Evolutionary conservation across 2,113 vertebrate species (phyloP).

Genomic region (Cephalopterus ornatus): DNA sequence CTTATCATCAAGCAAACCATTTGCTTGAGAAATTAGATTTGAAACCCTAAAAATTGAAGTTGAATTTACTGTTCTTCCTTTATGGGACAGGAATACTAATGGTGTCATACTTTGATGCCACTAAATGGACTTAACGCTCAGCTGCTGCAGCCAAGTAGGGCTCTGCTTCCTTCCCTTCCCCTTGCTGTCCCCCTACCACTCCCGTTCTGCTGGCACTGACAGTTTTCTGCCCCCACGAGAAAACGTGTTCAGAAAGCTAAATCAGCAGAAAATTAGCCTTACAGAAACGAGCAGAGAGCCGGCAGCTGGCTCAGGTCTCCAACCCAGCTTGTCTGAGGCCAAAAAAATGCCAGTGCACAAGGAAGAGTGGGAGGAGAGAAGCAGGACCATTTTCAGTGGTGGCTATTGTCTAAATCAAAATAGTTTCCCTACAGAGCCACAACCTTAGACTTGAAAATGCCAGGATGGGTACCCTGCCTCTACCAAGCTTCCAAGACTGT

Average conservation of each 20-base stretch:
- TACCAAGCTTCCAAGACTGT: neutral
- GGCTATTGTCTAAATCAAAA: neutral
- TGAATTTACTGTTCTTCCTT: neutral
- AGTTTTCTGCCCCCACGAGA: slow-evolving; percentile 1
- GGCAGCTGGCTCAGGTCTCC: slow-evolving; percentile 34
- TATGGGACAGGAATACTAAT: neutral
- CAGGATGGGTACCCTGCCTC: neutral
- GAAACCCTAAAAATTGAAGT: neutral
- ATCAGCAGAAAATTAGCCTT: slow-evolving; percentile 43
- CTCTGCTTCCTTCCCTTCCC: neutral
- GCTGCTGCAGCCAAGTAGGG: neutral
- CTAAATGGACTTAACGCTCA: neutral
- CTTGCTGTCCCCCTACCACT: neutral
- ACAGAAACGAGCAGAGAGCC: neutral
- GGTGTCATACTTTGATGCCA: neutral
- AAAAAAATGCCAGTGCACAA: slow-evolving; percentile 30
- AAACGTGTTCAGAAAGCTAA: slow-evolving; percentile 35
- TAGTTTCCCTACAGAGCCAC: neutral
- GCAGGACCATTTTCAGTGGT: neutral
- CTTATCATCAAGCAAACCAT: neutral
- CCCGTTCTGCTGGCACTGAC: slow-evolving; percentile 16
- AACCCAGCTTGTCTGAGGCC: neutral
- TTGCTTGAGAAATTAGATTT: neutral
- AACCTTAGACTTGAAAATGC: neutral
- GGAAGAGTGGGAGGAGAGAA: neutral